Evolutionary conservation across 2,797 vertebrate genomes (phyloP).

Genomic region (Cheracebus regulus): DNA sequence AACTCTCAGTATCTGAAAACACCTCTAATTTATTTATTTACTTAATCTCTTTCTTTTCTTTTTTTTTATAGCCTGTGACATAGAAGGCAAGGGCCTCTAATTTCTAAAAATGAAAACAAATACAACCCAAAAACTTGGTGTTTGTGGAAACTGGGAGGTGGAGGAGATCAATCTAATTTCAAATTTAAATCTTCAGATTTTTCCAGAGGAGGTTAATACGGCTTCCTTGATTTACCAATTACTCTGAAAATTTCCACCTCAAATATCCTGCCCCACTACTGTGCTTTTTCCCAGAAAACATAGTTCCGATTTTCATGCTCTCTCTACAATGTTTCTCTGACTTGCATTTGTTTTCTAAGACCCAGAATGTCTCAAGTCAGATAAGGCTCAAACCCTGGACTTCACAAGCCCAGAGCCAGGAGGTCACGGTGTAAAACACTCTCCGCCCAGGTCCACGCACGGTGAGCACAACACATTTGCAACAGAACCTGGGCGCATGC

Average conservation of each 20-base stretch:
- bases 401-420: background rate
- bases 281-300: background rate
- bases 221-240: background rate
- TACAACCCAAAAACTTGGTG: background rate
- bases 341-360: background rate
- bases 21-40: background rate
- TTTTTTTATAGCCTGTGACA: background rate
- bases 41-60: background rate
- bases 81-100: background rate
- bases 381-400: background rate
- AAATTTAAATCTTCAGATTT: background rate
- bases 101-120: background rate
- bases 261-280: background rate
- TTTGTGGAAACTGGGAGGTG: background rate
- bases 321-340: background rate
- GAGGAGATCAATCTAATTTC: background rate
- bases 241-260: background rate
- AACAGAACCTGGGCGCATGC: background rate
- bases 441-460: fast-evolving
- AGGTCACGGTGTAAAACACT: background rate
- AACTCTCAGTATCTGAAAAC: background rate
- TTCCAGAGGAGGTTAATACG: background rate
- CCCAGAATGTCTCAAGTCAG: background rate
- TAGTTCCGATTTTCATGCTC: background rate
- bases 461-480: fast-evolving